phyloP scores from a whole-genome alignment of 2,888 invertebrate genomes.

The Keiferia lycopersicella region DNA sequence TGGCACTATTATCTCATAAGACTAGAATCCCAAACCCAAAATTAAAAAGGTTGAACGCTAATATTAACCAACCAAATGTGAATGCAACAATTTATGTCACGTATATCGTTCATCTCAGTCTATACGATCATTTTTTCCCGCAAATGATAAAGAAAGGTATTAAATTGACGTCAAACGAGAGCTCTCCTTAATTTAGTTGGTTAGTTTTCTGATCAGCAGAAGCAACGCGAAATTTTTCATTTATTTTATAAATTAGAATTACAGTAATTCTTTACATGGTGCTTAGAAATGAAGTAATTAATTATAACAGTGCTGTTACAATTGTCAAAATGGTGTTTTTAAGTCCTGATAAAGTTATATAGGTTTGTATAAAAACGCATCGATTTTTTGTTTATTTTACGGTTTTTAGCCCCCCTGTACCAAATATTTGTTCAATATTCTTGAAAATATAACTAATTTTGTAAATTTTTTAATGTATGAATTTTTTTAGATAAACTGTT shows the following conservation, averaged over 20 bases:
- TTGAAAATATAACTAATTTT: background rate
- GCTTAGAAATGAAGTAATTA: conserved; percentile 15
- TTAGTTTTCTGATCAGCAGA: conserved; percentile 17
- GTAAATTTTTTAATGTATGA: background rate
- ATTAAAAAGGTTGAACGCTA: background rate
- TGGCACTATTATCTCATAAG: background rate
- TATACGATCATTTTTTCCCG: background rate
- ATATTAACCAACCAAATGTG: conserved; percentile 9
- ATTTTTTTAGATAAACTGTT: background rate
- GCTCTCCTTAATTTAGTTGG: conserved; percentile 7
- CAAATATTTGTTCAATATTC: background rate
- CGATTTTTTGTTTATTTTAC: conserved; percentile 46
- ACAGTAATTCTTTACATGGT: conserved; percentile 19
- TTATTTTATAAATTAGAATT: conserved; percentile 19
- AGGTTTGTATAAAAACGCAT: conserved; percentile 50
- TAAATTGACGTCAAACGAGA: conserved; percentile 18
- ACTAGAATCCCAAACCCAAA: background rate
- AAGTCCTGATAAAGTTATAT: conserved; percentile 48
- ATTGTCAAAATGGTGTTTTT: conserved; percentile 49
- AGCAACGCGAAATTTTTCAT: conserved; percentile 19
- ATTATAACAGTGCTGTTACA: conserved; percentile 29
- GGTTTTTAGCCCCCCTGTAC: background rate
- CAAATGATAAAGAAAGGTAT: background rate
- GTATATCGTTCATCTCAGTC: background rate
- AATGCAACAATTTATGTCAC: background rate